A percentile compares a stretch with the other conserved stretches of the same genome.
phyloP scores from a whole-genome alignment of 2,888 invertebrate genomes.

The Schizaphis graminum region DNA sequence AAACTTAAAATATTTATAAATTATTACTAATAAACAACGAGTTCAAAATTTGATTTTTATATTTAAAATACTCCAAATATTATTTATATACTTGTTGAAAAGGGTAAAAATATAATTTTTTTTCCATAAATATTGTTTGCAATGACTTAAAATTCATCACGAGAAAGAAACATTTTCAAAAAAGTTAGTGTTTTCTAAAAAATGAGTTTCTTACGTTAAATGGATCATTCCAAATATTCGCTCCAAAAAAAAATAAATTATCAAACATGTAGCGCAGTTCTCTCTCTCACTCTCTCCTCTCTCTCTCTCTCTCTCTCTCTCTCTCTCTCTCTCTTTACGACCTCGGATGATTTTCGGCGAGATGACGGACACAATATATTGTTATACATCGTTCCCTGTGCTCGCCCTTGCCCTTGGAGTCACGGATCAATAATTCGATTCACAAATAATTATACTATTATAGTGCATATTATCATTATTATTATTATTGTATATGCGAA shows the following conservation, averaged over 20 bases:
- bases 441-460: not conserved
- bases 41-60: too few species aligned
- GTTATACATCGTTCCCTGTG: not conserved
- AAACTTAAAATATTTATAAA: too few species aligned
- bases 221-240: too few species aligned
- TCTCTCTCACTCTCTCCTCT: not conserved
- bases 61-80: too few species aligned
- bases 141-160: too few species aligned
- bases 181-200: too few species aligned
- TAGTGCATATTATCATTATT: not conserved
- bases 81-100: too few species aligned
- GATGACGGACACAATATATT: constrained; percentile 48
- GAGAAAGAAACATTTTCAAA: too few species aligned
- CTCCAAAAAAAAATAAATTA: not conserved
- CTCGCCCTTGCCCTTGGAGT: constrained; percentile 62
- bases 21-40: too few species aligned
- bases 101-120: too few species aligned
- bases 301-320: not conserved
- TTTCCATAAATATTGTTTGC: too few species aligned
- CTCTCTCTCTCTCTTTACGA: not conserved
- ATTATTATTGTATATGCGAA: not conserved
- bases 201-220: too few species aligned
- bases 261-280: not conserved
- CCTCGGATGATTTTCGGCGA: constrained; percentile 6
- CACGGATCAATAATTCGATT: constrained; percentile 56